Base-by-base conservation (phyloP, 37 sponge, comb jelly and placozoan species). In the Corticium candelabrum region DNA sequence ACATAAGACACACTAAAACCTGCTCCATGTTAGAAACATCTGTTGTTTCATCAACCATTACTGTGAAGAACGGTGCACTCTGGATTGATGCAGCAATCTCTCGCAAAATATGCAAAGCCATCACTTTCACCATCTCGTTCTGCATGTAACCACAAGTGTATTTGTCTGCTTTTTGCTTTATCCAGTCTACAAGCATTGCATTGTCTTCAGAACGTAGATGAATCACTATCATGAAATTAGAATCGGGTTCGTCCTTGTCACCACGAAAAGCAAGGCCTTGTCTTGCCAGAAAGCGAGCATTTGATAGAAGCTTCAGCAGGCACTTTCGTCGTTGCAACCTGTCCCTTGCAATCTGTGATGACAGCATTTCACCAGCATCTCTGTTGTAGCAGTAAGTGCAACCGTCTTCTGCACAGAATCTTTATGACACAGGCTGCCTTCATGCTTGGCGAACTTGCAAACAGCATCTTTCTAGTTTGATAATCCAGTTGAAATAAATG, bases 21-120 rank as follows among this genome's bases (percentile, higher is more conserved):
- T 87, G 83, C 68, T 87, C 87, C 37, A 11, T 21, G 41, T 87
- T 87, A 37, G 84, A 62, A 68, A 82, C 83, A 76, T 87, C 88
- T 0, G 88, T 75, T 71, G 84, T 83, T 77, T 87, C 84, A 84
- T 87, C 88, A 15, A 83, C 39, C 84, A 87, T 87, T 3, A 87
- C 68, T 35, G 84, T 79, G 73, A 43, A 87, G 70, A 68, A 82
- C 38, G 71, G 2, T 38, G 80, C 5, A 3, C 1, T 67, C 37
- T 80, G 73, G 31, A 85, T 77, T 40, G 39, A 34, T 30, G 40
- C 21, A 39, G 82, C 57, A 11, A 86, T 75, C 57, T 86, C 56
- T 0, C 86, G 78, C 40, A 86, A 73, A 40, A 86, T 81, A 78
- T 34, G 74, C 40, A 68, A 37, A 77, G 74, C 78, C 84, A 83